Evolutionary conservation across 1,140 invertebrate species (phyloP).

Genomic region (Gonioctena quinquepunctata): DNA sequence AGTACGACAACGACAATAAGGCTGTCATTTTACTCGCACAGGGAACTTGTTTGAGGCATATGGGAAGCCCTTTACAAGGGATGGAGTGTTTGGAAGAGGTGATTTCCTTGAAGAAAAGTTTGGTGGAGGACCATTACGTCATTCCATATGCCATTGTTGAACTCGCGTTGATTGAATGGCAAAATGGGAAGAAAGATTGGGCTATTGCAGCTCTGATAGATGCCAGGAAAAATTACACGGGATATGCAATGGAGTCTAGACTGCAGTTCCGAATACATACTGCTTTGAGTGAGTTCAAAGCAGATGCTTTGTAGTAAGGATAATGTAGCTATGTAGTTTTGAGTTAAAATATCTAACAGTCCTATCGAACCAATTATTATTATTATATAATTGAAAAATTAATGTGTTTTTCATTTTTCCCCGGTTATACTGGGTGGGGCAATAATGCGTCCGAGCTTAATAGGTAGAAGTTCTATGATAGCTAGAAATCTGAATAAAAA

Average conservation of each 20-base stretch:
- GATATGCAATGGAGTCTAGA: slow-evolving; percentile 86
- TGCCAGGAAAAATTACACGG: slow-evolving; percentile 77
- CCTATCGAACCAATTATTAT: too few relatives aligned
- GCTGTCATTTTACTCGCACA: slow-evolving; percentile 78
- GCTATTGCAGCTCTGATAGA: slow-evolving; percentile 80
- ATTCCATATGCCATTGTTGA: slow-evolving; percentile 87
- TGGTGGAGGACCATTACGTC: slow-evolving; percentile 84
- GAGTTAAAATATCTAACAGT: too few relatives aligned
- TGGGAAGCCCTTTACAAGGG: slow-evolving; percentile 72
- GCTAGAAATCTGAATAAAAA: too few relatives aligned
- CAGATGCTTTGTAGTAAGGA: too few relatives aligned
- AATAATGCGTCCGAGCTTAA: too few relatives aligned
- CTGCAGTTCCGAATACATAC: slow-evolving; percentile 92
- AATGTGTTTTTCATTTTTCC: too few relatives aligned
- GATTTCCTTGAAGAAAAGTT: slow-evolving; percentile 71
- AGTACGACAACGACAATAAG: slow-evolving; percentile 76
- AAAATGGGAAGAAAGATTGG: slow-evolving; percentile 67
- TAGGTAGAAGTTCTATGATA: too few relatives aligned
- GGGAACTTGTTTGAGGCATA: slow-evolving; percentile 78
- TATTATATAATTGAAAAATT: too few relatives aligned
- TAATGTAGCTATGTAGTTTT: too few relatives aligned
- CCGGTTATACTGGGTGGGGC: too few relatives aligned
- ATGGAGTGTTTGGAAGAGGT: slow-evolving; percentile 76
- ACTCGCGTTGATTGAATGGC: slow-evolving; percentile 76
- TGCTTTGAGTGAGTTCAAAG: slow-evolving; percentile 62